Conservation (phyloP, 2,797 vertebrate genomes). For the Cryptoprocta ferox region DNA sequence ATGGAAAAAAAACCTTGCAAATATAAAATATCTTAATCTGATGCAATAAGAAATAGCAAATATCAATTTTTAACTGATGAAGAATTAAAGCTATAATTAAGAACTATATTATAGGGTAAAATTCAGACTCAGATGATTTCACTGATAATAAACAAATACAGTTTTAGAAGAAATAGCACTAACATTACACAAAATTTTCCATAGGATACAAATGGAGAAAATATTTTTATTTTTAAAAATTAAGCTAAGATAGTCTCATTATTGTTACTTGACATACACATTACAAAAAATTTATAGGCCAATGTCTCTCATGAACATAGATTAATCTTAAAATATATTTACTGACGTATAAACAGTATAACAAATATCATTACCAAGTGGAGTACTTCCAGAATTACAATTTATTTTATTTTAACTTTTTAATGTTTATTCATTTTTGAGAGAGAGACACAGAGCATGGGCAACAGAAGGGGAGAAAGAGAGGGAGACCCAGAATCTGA, state of each 20-base stretch:
- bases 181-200: neutral
- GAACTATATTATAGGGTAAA: neutral
- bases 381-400: neutral
- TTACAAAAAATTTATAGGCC: neutral
- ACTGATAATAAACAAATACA: neutral
- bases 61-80: neutral
- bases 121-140: neutral
- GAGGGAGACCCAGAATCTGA: too few species aligned
- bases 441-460: too few species aligned
- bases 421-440: too few species aligned
- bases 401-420: neutral
- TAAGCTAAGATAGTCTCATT: neutral
- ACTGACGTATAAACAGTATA: neutral
- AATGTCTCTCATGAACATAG: neutral
- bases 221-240: neutral
- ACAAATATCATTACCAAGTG: neutral
- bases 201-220: neutral
- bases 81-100: neutral
- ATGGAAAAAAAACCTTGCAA: neutral
- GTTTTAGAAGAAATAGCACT: neutral
- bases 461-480: too few species aligned
- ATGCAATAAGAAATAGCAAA: neutral
- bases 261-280: neutral
- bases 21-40: neutral
- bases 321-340: neutral